Evolutionary conservation across 2,888 invertebrate genomes (phyloP).

Genomic region (Volucella zonaria): DNA sequence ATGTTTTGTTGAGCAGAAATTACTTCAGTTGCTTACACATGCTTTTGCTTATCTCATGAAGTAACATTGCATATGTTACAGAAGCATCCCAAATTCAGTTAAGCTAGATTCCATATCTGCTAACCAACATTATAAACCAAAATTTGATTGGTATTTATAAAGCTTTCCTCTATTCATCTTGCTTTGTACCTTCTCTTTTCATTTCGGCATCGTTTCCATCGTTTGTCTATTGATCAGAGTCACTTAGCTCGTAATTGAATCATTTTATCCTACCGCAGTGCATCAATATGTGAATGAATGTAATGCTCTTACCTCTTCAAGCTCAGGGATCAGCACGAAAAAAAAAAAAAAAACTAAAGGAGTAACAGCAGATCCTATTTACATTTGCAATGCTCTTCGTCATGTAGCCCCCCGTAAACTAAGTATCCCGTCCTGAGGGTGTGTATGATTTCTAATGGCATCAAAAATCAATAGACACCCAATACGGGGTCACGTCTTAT

Average conservation of each 20-base stretch:
- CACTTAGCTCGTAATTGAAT: constrained; percentile 71
- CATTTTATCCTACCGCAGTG: constrained; percentile 66
- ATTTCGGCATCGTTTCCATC: constrained; percentile 9
- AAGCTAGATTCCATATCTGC: constrained; percentile 43
- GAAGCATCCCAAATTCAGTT: constrained; percentile 21
- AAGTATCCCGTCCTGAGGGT: constrained; percentile 12
- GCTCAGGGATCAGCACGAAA: neutral
- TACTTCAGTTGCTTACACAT: neutral
- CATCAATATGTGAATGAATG: constrained; percentile 66
- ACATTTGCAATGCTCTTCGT: constrained; percentile 46
- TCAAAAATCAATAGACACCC: constrained; percentile 71
- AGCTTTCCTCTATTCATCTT: constrained; percentile 56
- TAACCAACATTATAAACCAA: constrained; percentile 44
- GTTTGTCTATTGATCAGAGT: constrained; percentile 57
- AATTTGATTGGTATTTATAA: constrained; percentile 54
- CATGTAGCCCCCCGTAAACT: neutral
- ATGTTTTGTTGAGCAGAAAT: constrained; percentile 2
- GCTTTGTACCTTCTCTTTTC: neutral
- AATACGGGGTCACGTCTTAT: constrained; percentile 62
- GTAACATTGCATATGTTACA: constrained; percentile 23
- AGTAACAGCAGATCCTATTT: constrained; percentile 24
- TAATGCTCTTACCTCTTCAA: constrained; percentile 40
- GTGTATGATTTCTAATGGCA: constrained; percentile 53
- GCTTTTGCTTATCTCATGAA: neutral
- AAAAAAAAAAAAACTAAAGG: constrained; percentile 6